A percentile compares a stretch with the other conserved stretches of the same genome.
These are phyloP conservation scores for Cacajao melanocephalus DNA, from an alignment of 2,797 vertebrate genomes.

Conservation along the genomic window DNA sequence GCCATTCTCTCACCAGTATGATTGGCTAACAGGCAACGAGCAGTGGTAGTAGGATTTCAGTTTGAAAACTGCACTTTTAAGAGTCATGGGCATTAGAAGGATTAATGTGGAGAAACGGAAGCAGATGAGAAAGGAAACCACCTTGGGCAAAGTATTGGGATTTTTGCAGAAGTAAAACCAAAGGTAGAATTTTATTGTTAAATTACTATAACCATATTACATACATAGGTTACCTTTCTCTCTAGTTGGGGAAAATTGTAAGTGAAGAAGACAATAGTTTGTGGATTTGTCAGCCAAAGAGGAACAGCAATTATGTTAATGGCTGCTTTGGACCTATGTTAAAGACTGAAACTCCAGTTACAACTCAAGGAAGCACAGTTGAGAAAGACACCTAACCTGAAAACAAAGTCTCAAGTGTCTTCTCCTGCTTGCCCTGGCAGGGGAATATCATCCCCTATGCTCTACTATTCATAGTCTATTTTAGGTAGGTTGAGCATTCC, in stretches of 20 bases:
- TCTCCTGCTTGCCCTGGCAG: neutral
- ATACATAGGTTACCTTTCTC: neutral
- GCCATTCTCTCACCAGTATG: neutral
- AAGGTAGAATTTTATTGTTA: neutral
- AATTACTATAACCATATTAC: neutral
- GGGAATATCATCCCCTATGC: neutral
- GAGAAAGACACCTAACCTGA: neutral
- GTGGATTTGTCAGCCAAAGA: neutral
- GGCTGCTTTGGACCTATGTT: neutral
- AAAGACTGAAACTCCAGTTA: neutral
- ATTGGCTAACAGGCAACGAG: neutral
- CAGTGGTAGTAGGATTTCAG: neutral
- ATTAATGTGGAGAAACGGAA: conserved; percentile 19
- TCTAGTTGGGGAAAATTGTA: neutral
- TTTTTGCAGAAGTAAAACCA: conserved; percentile 38
- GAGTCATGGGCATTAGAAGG: neutral
- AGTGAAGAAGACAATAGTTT: neutral
- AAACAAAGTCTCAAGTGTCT: neutral
- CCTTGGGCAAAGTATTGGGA: neutral
- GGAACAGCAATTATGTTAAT: neutral
- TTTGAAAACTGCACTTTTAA: neutral
- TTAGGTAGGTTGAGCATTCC: neutral
- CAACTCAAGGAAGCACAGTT: neutral
- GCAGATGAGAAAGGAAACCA: neutral
- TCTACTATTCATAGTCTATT: neutral